Evolutionary conservation across 2,888 invertebrate genomes (phyloP).

Genomic region (Cheilosia variabilis): DNA sequence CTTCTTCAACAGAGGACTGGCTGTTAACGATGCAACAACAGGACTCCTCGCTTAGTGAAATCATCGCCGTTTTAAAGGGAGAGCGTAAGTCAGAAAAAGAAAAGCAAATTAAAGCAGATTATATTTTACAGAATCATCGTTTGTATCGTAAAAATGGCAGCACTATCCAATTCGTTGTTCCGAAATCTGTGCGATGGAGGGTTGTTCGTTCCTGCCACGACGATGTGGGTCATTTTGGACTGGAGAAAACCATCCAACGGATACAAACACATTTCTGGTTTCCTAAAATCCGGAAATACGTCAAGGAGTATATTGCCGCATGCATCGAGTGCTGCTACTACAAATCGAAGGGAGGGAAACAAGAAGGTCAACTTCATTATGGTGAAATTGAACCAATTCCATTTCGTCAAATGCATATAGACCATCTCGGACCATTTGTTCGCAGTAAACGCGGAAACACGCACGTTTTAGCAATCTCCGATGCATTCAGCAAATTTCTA

Average conservation of each 20-base stretch:
- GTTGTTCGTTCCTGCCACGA: conserved; percentile 70
- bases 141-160: conserved; percentile 37
- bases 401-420: conserved; percentile 68
- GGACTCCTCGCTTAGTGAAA: conserved; percentile 44
- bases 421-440: conserved; percentile 71
- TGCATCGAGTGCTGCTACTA: conserved; percentile 53
- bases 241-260: conserved; percentile 67
- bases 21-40: conserved; percentile 68
- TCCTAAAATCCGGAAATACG: conserved; percentile 48
- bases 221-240: conserved; percentile 63
- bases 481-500: conserved; percentile 57
- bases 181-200: conserved; percentile 60
- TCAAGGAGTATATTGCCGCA: conserved; percentile 24
- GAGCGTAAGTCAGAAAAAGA: conserved; percentile 39
- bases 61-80: conserved; percentile 50
- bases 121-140: conserved; percentile 45
- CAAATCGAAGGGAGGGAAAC: conserved; percentile 12
- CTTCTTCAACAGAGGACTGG: conserved; percentile 65
- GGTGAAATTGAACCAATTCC: conserved; percentile 64
- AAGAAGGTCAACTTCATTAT: conserved; percentile 2
- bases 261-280: conserved; percentile 69
- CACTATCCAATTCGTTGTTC: conserved; percentile 53
- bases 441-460: conserved; percentile 25
- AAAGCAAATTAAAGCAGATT: conserved; percentile 55
- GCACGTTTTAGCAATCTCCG: conserved; percentile 43